Conservation (phyloP, 92 coral and sea anemone genomes). For the Porites divaricata region DNA sequence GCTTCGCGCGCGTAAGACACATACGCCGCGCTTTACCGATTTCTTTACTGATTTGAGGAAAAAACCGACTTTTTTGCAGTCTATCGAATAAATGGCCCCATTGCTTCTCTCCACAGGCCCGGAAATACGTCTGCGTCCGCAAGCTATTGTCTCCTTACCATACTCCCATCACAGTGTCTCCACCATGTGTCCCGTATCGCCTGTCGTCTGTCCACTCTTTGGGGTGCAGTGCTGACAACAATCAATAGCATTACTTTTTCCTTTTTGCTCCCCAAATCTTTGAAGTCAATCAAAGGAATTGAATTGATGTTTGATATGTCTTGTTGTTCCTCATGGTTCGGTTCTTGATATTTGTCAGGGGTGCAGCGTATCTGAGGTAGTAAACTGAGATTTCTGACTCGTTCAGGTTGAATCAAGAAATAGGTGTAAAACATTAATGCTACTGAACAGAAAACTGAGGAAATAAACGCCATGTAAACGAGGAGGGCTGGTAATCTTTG, state of each 20-base stretch:
- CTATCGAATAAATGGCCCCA: neutral
- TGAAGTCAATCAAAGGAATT: conserved; percentile 19
- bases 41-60: too few species aligned
- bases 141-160: neutral
- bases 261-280: conserved; percentile 1
- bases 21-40: too few species aligned
- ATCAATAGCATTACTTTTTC: conserved; percentile 12
- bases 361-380: too few species aligned
- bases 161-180: conserved; percentile 29
- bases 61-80: too few species aligned
- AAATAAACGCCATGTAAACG: too few species aligned
- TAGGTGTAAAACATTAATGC: too few species aligned
- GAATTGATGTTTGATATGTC: neutral
- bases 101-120: neutral
- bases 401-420: too few species aligned
- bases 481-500: too few species aligned
- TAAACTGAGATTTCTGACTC: too few species aligned
- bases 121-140: neutral
- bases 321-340: neutral
- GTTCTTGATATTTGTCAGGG: too few species aligned
- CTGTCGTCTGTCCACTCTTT: conserved; percentile 46
- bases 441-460: too few species aligned
- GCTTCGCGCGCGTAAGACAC: too few species aligned
- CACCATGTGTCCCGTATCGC: conserved; percentile 61
- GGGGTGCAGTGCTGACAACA: conserved; percentile 31